Conservation (phyloP, 2,797 vertebrate species). For the Crenichthys baileyi region DNA sequence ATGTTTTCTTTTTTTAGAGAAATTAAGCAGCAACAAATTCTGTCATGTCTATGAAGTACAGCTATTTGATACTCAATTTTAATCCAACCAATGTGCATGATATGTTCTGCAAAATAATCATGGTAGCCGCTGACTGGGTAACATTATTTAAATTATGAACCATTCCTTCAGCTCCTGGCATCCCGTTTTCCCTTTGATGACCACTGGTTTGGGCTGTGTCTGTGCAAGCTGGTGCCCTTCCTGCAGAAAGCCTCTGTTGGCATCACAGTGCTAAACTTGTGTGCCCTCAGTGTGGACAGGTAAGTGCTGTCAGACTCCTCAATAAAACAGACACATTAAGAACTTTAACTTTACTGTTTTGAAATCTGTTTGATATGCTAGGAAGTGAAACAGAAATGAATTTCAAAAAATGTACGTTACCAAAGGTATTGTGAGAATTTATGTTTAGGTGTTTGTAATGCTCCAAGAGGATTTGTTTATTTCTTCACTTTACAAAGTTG, state of each 20-base stretch:
- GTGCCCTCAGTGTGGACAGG: slow-evolving; percentile 98
- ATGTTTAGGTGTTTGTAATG: too few species aligned
- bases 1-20: not conserved
- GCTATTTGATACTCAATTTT: not conserved
- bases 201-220: slow-evolving; percentile 81
- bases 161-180: slow-evolving; percentile 84
- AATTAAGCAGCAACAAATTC: not conserved
- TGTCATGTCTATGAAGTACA: not conserved
- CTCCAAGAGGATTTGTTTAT: too few species aligned
- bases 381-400: not conserved
- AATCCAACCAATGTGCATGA: not conserved
- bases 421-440: too few species aligned
- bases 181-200: slow-evolving; percentile 85
- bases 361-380: not conserved
- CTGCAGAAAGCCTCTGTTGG: slow-evolving; percentile 97
- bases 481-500: too few species aligned
- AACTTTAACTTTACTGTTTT: not conserved
- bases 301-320: slow-evolving; percentile 58
- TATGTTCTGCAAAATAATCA: not conserved
- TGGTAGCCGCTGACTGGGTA: not conserved
- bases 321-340: not conserved
- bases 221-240: slow-evolving; percentile 95
- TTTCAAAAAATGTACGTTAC: not conserved
- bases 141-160: not conserved
- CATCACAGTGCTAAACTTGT: slow-evolving; percentile 97